Conservation (phyloP, 2,888 invertebrate genomes). For the Uropetala carovei region DNA sequence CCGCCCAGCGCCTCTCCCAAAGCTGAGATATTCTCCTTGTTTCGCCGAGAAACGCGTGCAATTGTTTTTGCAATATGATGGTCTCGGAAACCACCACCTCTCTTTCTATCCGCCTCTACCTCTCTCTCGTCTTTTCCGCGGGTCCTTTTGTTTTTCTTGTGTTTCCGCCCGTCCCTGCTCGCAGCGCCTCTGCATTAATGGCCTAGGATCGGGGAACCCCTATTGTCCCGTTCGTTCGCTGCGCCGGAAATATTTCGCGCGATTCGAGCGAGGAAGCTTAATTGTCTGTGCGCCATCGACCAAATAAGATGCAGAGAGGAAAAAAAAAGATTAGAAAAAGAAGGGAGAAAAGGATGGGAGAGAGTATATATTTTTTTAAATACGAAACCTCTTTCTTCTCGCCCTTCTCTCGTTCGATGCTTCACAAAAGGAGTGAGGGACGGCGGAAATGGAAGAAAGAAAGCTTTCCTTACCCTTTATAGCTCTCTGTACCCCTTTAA, state of each 20-base stretch:
- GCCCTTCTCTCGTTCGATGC: background rate
- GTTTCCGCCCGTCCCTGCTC: background rate
- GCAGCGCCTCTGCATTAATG: background rate
- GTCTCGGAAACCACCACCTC: background rate
- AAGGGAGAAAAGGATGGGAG: background rate
- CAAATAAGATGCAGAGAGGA: background rate
- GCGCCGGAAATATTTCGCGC: background rate
- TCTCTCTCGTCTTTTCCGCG: background rate
- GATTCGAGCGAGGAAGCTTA: background rate
- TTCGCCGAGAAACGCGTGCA: background rate
- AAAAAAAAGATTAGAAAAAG: background rate
- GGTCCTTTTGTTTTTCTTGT: background rate
- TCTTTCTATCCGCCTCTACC: background rate
- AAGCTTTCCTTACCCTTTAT: background rate
- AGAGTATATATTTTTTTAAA: too few relatives aligned
- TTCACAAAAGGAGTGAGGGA: background rate
- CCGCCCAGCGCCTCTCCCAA: background rate
- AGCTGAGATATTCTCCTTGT: background rate
- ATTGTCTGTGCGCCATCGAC: background rate
- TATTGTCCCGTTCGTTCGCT: background rate
- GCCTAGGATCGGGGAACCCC: background rate
- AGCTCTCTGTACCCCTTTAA: background rate
- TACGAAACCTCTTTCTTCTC: constrained; percentile 3
- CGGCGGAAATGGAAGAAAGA: background rate
- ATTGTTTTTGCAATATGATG: background rate